These are phyloP conservation scores for Tyria jacobaeae DNA, from an alignment of 2,888 invertebrate species.

Conservation along the genomic window DNA sequence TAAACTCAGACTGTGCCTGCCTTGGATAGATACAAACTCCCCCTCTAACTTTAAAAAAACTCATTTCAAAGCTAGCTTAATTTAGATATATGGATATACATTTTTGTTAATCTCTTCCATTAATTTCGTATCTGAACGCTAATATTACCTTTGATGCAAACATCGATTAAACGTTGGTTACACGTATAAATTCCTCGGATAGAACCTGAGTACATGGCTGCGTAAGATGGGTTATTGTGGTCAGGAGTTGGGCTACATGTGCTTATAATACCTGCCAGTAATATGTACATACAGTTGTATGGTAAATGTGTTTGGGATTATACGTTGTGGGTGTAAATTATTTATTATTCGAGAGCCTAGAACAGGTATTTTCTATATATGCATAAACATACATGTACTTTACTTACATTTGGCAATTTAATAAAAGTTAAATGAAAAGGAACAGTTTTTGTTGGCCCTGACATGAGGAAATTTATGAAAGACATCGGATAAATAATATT, in stretches of 20 bases:
- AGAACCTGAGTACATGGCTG: conserved; percentile 53
- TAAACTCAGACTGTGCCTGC: too few relatives aligned
- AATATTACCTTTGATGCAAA: conserved; percentile 14
- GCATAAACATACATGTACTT: too few relatives aligned
- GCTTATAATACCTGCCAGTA: not conserved
- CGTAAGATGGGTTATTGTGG: conserved; percentile 57
- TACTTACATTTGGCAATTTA: too few relatives aligned
- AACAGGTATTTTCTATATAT: too few relatives aligned
- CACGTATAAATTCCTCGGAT: conserved; percentile 58
- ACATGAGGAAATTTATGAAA: too few relatives aligned
- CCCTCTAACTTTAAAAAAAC: not conserved
- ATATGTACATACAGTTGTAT: not conserved
- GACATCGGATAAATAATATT: too few relatives aligned
- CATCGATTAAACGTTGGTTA: conserved; percentile 36
- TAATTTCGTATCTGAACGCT: not conserved
- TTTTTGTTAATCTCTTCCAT: not conserved
- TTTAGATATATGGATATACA: not conserved
- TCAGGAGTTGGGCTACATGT: not conserved
- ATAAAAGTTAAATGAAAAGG: too few relatives aligned
- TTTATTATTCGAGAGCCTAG: not conserved
- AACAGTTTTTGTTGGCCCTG: too few relatives aligned
- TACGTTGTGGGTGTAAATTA: not conserved
- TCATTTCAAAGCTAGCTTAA: not conserved
- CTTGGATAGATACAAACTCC: too few relatives aligned
- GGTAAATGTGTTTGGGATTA: not conserved